Percentiles rank a stretch among this genome's conserved stretches.
Conservation (phyloP, 2,797 vertebrate species). For the Hipposideros larvatus region DNA sequence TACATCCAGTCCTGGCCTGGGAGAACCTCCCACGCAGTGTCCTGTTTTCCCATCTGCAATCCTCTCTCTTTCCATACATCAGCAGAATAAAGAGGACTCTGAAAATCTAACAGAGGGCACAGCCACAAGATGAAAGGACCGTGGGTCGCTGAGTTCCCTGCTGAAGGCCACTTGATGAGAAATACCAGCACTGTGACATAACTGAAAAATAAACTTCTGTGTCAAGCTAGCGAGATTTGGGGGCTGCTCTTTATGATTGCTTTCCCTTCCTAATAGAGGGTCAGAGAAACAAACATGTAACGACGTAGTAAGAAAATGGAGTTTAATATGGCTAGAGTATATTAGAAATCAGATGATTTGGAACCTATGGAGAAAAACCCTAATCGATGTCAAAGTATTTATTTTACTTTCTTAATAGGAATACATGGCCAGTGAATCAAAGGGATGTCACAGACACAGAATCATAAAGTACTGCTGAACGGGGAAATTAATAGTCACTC, state of each 20-base stretch:
- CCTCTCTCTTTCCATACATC: not conserved
- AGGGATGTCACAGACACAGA: not conserved
- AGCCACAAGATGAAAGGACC: not conserved
- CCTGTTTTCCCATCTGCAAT: not conserved
- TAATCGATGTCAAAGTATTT: not conserved
- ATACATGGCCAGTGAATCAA: not conserved
- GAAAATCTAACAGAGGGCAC: not conserved
- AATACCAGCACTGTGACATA: not conserved
- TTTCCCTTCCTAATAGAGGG: not conserved
- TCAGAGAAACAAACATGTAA: not conserved
- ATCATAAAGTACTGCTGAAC: not conserved
- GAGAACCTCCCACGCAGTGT: not conserved
- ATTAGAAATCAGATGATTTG: not conserved
- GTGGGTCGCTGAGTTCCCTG: not conserved
- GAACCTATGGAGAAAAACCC: not conserved
- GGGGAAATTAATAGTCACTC: not conserved
- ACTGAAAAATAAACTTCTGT: not conserved
- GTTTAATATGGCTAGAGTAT: not conserved
- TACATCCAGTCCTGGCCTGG: not conserved
- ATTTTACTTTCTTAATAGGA: constrained; percentile 6
- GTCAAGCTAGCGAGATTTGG: not conserved
- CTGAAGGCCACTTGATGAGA: not conserved
- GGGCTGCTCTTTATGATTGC: not conserved
- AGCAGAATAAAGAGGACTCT: not conserved
- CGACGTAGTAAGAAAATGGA: not conserved